These are phyloP conservation scores for Brachyhypopomus occidentalis DNA, from an alignment of 2,113 vertebrate genomes.

Conservation along the genomic window DNA sequence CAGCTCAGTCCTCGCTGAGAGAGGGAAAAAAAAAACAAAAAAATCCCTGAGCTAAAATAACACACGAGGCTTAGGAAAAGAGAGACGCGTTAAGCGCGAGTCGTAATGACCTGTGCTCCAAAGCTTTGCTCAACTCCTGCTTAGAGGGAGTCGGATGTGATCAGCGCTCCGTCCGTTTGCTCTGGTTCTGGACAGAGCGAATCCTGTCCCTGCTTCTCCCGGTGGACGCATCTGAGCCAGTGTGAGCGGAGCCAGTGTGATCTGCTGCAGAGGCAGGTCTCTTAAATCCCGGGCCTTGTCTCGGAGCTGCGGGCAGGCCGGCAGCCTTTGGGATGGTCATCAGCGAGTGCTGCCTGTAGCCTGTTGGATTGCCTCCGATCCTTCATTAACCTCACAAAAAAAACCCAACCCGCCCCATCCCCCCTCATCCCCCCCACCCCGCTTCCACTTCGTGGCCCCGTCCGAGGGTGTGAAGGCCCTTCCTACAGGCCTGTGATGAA, in stretches of 20 bases:
- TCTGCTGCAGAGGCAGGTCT: conserved; percentile 31
- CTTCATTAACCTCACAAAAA: conserved; percentile 56
- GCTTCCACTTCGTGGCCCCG: conserved; percentile 32
- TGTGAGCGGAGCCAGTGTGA: conserved; percentile 42
- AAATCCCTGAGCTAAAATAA: not conserved
- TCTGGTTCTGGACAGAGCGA: conserved; percentile 16
- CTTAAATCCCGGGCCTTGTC: conserved; percentile 35
- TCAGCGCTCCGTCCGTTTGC: conserved; percentile 38
- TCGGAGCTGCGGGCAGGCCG: conserved; percentile 30
- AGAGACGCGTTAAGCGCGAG: not conserved
- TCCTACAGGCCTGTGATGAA: conserved; percentile 69
- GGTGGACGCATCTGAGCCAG: conserved; percentile 33
- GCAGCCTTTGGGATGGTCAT: conserved; percentile 50
- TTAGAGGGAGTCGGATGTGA: conserved; percentile 9
- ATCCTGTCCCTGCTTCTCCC: conserved; percentile 28
- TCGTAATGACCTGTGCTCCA: conserved; percentile 5
- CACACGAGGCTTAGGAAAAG: conserved; percentile 4
- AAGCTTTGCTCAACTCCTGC: conserved; percentile 8
- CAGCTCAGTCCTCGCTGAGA: not conserved
- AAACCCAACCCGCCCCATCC: not conserved
- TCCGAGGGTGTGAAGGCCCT: conserved; percentile 50
- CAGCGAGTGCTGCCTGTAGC: conserved; percentile 46
- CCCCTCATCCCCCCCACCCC: not conserved
- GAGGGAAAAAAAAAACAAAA: not conserved
- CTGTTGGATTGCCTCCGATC: conserved; percentile 45